Percentiles rank a stretch among this genome's conserved stretches.
Conservation (phyloP, 2,888 invertebrate genomes). For the Theristus sp. region DNA sequence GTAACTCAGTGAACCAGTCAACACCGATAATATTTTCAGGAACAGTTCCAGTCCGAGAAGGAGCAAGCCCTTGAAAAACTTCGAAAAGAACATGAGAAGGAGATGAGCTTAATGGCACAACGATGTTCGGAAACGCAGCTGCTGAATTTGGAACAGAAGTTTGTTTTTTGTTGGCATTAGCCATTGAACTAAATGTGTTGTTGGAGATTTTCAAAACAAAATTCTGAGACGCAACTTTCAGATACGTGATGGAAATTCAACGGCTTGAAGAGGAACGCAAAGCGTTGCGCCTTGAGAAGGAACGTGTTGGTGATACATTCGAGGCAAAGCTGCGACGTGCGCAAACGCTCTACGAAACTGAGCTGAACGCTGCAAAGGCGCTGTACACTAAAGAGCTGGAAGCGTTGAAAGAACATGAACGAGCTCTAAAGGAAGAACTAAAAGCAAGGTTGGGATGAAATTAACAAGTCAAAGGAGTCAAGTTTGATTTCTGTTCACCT, state of each 20-base stretch:
- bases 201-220: no score
- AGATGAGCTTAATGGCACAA: constrained; percentile 25
- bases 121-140: constrained; percentile 24
- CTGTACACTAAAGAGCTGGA: constrained; percentile 25
- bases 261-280: constrained; percentile 27
- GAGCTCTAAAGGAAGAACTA: constrained; percentile 25
- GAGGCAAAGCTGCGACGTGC: constrained; percentile 27
- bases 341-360: constrained; percentile 24
- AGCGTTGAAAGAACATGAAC: constrained; percentile 26
- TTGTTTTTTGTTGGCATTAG: constrained; percentile 1
- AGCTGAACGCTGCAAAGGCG: constrained; percentile 26
- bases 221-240: constrained; percentile 6
- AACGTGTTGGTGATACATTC: constrained; percentile 27
- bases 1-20: background rate
- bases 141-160: constrained; percentile 29
- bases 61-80: constrained; percentile 16
- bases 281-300: constrained; percentile 22
- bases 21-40: no score
- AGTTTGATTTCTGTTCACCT: no score
- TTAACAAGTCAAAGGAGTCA: background rate
- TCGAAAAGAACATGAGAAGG: constrained; percentile 27
- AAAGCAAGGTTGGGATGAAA: constrained; percentile 15
- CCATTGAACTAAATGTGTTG: no score
- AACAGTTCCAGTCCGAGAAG: background rate
- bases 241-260: constrained; percentile 27